Base-by-base conservation (phyloP, 2,797 vertebrate genomes). In the Myotis findleyi region DNA sequence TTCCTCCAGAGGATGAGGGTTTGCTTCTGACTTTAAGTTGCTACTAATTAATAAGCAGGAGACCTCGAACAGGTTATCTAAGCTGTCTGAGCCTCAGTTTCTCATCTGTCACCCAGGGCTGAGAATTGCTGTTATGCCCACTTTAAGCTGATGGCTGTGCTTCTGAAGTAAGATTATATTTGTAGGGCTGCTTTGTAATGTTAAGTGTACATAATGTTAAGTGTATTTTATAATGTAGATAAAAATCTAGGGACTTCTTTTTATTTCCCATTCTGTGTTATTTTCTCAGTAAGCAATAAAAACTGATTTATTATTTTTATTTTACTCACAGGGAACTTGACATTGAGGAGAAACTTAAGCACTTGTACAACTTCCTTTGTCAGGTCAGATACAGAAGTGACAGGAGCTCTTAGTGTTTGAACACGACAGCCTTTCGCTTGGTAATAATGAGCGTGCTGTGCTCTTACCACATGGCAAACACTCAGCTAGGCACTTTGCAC, bases 11-110 rank as follows among this genome's bases (percentile, higher is more conserved):
- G 86, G 73, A 57, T 53, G 27, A 93, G 51, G 20, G 53, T 85
- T 81, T 88, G 68, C 53, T 91, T 85, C 75, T 59, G 84, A 86
- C 47, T n/a, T 77, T 64, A 71, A 81, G 17, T 89, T 73, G 36
- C 30, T 76, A 9, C 20, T 20, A 14, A 14, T 68, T 77, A 68
- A 27, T 38, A 59, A 49, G 6, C 17, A 33, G 38, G 47, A 81
- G 49, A 44, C 33, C 59, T 81, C 44, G 38, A 64, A 6, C 6
- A 68, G 44, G 21, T 81, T 59, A 44, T 81, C 49, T 25, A 44
- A 72, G 16, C 18, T 51, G 53, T 83, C 49, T 53, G 80, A 83
- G 18, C 27, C 30, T 51, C 59, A 62, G 9, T 72, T 57, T 68
- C 66, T 71, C 21, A 7, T 57, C 51, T 81, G 12, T 36, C 68